A percentile compares a stretch with the other conserved stretches of the same genome.
phyloP scores from a whole-genome alignment of 2,113 vertebrate genomes.

The Pycnonotus jocosus region DNA sequence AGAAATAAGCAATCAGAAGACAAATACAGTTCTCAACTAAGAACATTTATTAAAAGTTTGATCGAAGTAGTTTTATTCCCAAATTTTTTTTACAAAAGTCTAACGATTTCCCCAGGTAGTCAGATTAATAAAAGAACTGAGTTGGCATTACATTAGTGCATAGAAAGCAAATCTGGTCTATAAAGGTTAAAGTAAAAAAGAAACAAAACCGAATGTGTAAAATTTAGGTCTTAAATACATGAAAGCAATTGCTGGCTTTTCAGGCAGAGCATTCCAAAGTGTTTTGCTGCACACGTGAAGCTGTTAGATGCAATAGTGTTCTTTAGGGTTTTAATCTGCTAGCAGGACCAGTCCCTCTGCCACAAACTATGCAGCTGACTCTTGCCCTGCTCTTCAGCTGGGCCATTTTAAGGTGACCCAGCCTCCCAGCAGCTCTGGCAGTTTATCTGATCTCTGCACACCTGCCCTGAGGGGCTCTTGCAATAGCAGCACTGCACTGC shows the following conservation, averaged over 20 bases:
- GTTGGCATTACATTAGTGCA: not conserved
- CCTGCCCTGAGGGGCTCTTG: fast-evolving
- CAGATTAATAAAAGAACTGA: not conserved
- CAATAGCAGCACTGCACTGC: fast-evolving
- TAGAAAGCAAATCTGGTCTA: not conserved
- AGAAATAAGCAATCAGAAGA: conserved; percentile 33
- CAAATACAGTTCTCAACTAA: conserved; percentile 27
- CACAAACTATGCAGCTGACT: fast-evolving
- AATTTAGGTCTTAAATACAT: not conserved
- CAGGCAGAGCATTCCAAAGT: not conserved
- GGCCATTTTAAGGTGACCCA: fast-evolving
- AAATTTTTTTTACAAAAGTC: conserved; percentile 52
- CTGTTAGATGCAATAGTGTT: not conserved
- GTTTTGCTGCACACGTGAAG: fast-evolving
- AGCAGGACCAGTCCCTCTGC: not conserved
- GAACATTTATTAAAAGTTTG: conserved; percentile 51
- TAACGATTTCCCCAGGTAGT: not conserved
- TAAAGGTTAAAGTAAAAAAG: not conserved
- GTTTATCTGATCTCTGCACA: fast-evolving
- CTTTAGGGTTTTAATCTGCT: fast-evolving
- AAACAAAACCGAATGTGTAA: not conserved
- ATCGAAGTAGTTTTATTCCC: not conserved
- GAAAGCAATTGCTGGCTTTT: not conserved
- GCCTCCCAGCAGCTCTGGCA: not conserved
- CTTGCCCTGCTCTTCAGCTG: fast-evolving